Evolutionary conservation across 2,113 vertebrate species (phyloP), one percentile per base, ranked within the genome.

Genomic region (Pelecanus crispus): DNA sequence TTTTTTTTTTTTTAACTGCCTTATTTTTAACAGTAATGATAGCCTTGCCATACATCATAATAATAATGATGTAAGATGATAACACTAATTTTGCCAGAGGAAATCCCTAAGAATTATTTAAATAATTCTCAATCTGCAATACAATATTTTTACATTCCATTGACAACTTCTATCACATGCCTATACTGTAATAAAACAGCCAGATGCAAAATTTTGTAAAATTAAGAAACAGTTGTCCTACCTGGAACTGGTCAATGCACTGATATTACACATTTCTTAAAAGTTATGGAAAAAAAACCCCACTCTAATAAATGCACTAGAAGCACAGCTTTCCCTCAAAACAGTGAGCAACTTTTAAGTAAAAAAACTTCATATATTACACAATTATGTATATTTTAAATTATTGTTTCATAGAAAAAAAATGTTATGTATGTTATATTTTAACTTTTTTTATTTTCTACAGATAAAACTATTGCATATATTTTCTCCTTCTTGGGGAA

Each of bases 11-110:
- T 32, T 7, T 7, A 45, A 55, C 32, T 59, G 3, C 7, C 44
- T 40, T 31, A 8, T 12, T 65, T 61, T 56, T 50, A 70, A 38
- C 11, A 53, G 6, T 14, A 70, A 65, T 25, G 2, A 74, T 26
- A 82, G 9, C 11, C 2, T 59, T 55, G 9, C 4, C 0, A 50
- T 18, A 40, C 9, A 4, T 2, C 19, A 56, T 32, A 20, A 45
- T 21, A 7, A n/a, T 17, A 52, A 62, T 44, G 29, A 40, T 4
- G 5, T 10, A 63, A 34, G 5, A 67, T 28, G 6, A 31, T 21
- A 62, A 34, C 10, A 77, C 3, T 42, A 24, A 50, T 78, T 88
- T 91, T 81, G 22, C 18, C 11, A 70, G 38, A 82, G 14, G 22
- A 89, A 40, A 42, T 59, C 5, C 11, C 13, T 8, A 61, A 55